phyloP scores from a whole-genome alignment of 2,888 invertebrate genomes.

The Metallyticus violacea region DNA sequence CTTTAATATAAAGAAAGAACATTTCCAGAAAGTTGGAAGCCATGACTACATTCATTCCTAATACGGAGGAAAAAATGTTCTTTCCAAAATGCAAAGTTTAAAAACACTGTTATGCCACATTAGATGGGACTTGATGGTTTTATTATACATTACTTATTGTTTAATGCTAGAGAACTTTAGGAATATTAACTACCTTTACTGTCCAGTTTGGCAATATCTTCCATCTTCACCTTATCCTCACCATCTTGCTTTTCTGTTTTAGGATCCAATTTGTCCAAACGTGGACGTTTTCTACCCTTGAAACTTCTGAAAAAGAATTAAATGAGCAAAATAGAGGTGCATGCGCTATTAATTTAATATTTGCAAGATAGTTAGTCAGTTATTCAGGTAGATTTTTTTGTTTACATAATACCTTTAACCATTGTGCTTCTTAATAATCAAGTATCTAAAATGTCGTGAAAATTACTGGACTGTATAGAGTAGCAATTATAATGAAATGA shows the following conservation, averaged over 20 bases:
- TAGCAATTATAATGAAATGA: too few species aligned
- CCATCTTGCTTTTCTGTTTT: conserved; percentile 40
- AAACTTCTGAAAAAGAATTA: conserved; percentile 31
- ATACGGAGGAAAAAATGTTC: neutral
- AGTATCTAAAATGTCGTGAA: neutral
- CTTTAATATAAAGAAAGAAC: neutral
- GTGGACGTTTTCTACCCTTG: conserved; percentile 64
- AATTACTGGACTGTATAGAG: too few species aligned
- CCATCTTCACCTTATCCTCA: conserved; percentile 49
- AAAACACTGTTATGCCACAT: neutral
- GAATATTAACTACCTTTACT: conserved; percentile 43
- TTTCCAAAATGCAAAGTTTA: neutral
- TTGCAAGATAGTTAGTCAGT: neutral
- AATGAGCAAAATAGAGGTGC: neutral
- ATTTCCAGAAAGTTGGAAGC: neutral
- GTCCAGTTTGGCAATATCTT: conserved; percentile 46
- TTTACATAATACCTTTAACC: neutral
- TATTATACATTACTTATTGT: neutral
- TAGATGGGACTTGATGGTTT: neutral
- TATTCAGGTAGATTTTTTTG: neutral
- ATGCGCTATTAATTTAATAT: neutral
- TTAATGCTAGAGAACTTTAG: neutral
- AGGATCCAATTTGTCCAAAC: conserved; percentile 59
- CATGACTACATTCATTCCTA: neutral
- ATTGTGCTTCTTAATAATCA: neutral